Evolutionary conservation across 1,140 invertebrate species (phyloP).

Genomic region (Megalonaias nervosa): DNA sequence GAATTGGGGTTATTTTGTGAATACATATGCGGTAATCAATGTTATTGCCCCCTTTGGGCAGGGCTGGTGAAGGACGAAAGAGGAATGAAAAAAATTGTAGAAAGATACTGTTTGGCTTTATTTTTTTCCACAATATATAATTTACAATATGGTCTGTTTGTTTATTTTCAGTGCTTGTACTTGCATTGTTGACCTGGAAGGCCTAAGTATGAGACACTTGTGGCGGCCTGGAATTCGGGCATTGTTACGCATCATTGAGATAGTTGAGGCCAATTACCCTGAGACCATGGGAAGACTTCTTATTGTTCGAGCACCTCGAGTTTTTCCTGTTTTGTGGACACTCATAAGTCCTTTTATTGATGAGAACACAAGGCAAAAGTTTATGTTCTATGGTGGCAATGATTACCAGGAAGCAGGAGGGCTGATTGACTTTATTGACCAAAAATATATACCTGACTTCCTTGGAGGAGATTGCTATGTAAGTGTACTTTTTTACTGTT

Average conservation of each 20-base stretch:
- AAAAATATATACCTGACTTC: conserved; percentile 92
- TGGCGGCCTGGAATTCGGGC: conserved; percentile 95
- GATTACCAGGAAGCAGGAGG: conserved; percentile 86
- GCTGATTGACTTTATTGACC: conserved; percentile 88
- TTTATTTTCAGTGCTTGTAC: conserved; percentile 82
- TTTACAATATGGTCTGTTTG: not conserved
- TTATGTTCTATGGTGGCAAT: conserved; percentile 92
- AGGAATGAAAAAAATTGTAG: too few relatives aligned
- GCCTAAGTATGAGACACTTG: conserved; percentile 94
- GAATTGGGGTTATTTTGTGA: too few relatives aligned
- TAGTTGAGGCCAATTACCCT: conserved; percentile 96
- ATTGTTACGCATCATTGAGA: conserved; percentile 93
- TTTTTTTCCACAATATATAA: not conserved
- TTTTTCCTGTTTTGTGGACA: conserved; percentile 98
- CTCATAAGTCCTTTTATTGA: conserved; percentile 97
- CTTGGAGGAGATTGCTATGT: conserved; percentile 91
- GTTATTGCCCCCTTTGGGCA: too few relatives aligned
- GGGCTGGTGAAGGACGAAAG: too few relatives aligned
- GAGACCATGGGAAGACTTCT: conserved; percentile 87
- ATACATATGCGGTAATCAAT: too few relatives aligned
- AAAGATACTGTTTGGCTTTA: too few relatives aligned
- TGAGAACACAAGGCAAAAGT: conserved; percentile 95
- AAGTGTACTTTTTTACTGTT: conserved; percentile 52
- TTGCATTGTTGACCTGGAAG: conserved; percentile 92
- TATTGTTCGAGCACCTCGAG: conserved; percentile 75